phyloP scores from a whole-genome alignment of 2,797 vertebrate genomes.

The Buphagus erythrorhynchus region DNA sequence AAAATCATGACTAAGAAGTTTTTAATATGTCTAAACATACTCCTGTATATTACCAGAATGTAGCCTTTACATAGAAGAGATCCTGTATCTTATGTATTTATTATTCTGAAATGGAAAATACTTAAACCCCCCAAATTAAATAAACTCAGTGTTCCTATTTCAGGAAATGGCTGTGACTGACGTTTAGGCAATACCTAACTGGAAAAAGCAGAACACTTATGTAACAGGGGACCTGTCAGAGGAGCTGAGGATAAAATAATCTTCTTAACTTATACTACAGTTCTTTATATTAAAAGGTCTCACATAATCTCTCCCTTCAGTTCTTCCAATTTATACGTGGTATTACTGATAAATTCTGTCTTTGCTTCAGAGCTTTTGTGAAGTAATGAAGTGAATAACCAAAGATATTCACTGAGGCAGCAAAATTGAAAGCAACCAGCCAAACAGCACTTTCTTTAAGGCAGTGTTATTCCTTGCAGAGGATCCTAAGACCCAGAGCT shows the following conservation, averaged over 20 bases:
- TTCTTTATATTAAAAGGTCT: neutral
- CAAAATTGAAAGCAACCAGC: neutral
- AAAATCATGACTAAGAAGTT: constrained; percentile 50
- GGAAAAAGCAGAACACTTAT: constrained; percentile 43
- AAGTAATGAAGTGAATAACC: neutral
- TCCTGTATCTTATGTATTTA: constrained; percentile 61
- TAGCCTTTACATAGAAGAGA: constrained; percentile 7
- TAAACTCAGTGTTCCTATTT: constrained; percentile 55
- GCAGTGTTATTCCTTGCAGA: neutral
- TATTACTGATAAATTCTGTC: neutral
- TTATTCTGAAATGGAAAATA: constrained; percentile 69
- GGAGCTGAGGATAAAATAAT: constrained; percentile 41
- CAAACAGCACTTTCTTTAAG: neutral
- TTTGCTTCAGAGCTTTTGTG: neutral
- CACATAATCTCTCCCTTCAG: neutral
- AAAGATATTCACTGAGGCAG: neutral
- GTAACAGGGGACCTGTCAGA: constrained; percentile 49
- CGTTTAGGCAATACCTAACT: neutral
- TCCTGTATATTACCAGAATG: neutral
- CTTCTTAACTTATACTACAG: constrained; percentile 19
- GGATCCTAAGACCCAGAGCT: neutral
- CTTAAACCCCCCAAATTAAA: constrained; percentile 56
- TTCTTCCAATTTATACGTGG: neutral
- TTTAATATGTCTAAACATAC: constrained; percentile 5
- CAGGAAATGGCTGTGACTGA: constrained; percentile 59